Evolutionary conservation across 2,888 invertebrate genomes (phyloP).

Genomic region (Abrostola tripartita): DNA sequence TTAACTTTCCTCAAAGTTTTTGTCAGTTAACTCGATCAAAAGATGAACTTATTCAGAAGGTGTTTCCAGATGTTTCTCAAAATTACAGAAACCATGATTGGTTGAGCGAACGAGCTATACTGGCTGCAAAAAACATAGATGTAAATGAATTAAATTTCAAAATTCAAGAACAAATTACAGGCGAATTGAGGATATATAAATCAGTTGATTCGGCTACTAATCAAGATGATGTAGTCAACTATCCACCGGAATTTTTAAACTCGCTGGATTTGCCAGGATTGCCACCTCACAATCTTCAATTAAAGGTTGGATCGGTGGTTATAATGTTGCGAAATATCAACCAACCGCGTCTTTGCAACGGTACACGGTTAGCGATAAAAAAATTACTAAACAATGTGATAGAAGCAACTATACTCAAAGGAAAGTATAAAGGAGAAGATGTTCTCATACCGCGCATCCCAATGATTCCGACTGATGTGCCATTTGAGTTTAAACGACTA

Average conservation of each 20-base stretch:
- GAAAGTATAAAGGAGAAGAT: slow-evolving; percentile 3
- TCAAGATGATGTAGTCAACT: not conserved
- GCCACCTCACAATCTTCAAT: slow-evolving; percentile 1
- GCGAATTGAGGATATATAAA: slow-evolving; percentile 26
- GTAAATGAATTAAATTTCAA: slow-evolving; percentile 31
- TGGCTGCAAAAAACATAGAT: slow-evolving; percentile 52
- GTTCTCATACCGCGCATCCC: slow-evolving; percentile 1
- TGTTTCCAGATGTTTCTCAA: no score
- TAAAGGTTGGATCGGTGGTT: not conserved
- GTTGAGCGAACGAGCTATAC: slow-evolving; percentile 37
- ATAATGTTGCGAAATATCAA: not conserved
- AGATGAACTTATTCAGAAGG: no score
- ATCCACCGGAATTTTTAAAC: not conserved
- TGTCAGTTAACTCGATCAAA: slow-evolving; percentile 28
- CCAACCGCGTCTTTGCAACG: slow-evolving; percentile 1
- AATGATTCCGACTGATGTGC: not conserved
- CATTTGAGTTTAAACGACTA: no score
- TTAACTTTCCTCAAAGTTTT: slow-evolving; percentile 33
- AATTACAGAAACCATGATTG: slow-evolving; percentile 32
- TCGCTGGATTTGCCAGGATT: slow-evolving; percentile 1
- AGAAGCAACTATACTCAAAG: not conserved
- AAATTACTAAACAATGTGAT: no score
- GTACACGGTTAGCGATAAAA: no score
- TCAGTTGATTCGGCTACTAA: slow-evolving; percentile 30
- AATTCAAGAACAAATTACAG: slow-evolving; percentile 25